Conservation (phyloP, 2,888 invertebrate species). For the Alviniconcha strummeri region DNA sequence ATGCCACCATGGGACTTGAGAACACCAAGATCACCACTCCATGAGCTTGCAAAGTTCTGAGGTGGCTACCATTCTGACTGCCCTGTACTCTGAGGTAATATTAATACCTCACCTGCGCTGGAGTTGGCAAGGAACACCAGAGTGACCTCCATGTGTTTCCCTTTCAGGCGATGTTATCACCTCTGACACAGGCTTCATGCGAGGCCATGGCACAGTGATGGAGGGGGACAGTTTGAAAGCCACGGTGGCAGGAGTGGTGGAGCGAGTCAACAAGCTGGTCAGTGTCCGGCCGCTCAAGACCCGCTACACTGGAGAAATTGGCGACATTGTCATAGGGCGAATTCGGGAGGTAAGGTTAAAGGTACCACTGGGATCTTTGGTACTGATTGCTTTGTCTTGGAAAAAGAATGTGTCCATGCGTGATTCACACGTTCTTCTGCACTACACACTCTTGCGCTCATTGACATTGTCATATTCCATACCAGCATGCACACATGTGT, state of each 20-base stretch:
- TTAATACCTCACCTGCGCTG: constrained; percentile 22
- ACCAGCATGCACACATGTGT: too few species aligned
- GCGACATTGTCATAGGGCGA: constrained; percentile 96
- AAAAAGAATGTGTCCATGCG: too few species aligned
- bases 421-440: too few species aligned
- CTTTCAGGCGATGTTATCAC: constrained; percentile 89
- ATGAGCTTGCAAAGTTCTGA: too few species aligned
- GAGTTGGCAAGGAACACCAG: constrained; percentile 75
- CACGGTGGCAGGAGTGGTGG: constrained; percentile 94
- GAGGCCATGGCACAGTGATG: constrained; percentile 97
- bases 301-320: constrained; percentile 85
- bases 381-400: too few species aligned
- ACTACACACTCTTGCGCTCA: too few species aligned
- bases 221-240: constrained; percentile 86
- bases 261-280: constrained; percentile 95
- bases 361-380: too few species aligned
- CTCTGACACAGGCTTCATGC: constrained; percentile 87
- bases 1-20: too few species aligned
- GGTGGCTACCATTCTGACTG: not conserved
- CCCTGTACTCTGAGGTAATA: not conserved
- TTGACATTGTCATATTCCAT: too few species aligned
- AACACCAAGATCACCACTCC: too few species aligned
- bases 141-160: constrained; percentile 60
- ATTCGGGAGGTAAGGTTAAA: constrained; percentile 77
- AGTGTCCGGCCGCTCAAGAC: constrained; percentile 93